Evolutionary conservation across 1,140 invertebrate genomes (phyloP), one percentile per base, ranked within the genome.

Genomic region (Bilobella aurantiaca): DNA sequence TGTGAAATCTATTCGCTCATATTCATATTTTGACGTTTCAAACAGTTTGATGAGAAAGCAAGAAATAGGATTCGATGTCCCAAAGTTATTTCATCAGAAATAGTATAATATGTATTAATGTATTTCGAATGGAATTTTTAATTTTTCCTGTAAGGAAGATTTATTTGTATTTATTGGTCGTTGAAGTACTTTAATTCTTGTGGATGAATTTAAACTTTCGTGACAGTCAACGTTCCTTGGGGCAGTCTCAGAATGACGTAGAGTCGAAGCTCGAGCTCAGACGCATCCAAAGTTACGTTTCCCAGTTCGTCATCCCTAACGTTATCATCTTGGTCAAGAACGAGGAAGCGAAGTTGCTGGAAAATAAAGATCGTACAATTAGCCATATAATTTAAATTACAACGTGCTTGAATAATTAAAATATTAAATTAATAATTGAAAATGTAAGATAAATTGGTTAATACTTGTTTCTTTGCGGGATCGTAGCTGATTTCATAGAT

Each of bases 301-400:
- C 71, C 71, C 21, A 64, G 37, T 27, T 68, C 68, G 37, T 72
- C 71, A 53, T 72, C 71, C 23, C 57, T 23, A 12, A 68, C 37
- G 30, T 58, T 64, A 12, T 72, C 68, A 30, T 72, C 71, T 27
- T 70, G 57, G 34, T 72, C 71, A 1, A 72, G 46, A 28, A 72
- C 23, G 0, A 68, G 32, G 59, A 72, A 72, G 34, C 61, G 68
- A 53, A 58, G 65, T 59, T 58, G 65, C 70, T 68, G 28, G 37
- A 46, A 69, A 63, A 42, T 53, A 30, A 62, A 14, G 3, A 8
- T 62, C 46, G n/a, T n/a, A n/a, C n/a, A n/a, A n/a, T n/a, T n/a
- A n/a, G n/a, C n/a, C n/a, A n/a, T n/a, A n/a, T n/a, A n/a, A n/a
- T n/a, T n/a, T n/a, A n/a, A n/a, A n/a, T n/a, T n/a, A n/a, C n/a